Evolutionary conservation across 2,797 vertebrate genomes (phyloP).

Genomic region (Prionace glauca): DNA sequence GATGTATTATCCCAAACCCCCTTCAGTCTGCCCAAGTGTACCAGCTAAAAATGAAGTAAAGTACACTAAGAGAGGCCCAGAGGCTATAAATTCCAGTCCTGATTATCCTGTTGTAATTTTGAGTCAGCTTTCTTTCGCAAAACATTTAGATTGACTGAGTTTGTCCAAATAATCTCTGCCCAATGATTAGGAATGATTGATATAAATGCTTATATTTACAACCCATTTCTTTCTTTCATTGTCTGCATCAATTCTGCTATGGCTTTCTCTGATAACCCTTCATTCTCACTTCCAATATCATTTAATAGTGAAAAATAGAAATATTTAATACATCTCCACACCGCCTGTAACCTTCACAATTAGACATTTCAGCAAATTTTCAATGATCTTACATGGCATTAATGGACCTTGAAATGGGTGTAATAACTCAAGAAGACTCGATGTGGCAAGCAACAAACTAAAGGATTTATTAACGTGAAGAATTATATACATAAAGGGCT

Average conservation of each 20-base stretch:
- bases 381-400: background rate
- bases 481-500: too few species aligned
- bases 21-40: background rate
- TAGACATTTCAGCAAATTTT: background rate
- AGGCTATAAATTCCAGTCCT: slow-evolving; percentile 1
- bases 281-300: background rate
- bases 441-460: too few species aligned
- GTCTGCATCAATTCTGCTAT: background rate
- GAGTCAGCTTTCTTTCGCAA: background rate
- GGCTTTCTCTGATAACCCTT: background rate
- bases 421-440: too few species aligned
- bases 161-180: background rate
- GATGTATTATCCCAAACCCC: background rate
- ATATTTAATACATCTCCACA: background rate
- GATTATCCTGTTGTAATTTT: slow-evolving; percentile 20
- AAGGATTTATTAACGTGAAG: too few species aligned
- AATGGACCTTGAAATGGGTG: background rate
- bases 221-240: background rate
- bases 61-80: background rate
- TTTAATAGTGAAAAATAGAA: background rate
- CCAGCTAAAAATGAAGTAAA: too few species aligned
- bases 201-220: background rate
- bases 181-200: too few species aligned
- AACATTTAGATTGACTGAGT: background rate
- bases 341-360: background rate